A percentile compares a stretch with the other conserved stretches of the same genome.
These are phyloP conservation scores for Athalia rosae DNA, from an alignment of 2,888 invertebrate genomes.

Conservation along the genomic window DNA sequence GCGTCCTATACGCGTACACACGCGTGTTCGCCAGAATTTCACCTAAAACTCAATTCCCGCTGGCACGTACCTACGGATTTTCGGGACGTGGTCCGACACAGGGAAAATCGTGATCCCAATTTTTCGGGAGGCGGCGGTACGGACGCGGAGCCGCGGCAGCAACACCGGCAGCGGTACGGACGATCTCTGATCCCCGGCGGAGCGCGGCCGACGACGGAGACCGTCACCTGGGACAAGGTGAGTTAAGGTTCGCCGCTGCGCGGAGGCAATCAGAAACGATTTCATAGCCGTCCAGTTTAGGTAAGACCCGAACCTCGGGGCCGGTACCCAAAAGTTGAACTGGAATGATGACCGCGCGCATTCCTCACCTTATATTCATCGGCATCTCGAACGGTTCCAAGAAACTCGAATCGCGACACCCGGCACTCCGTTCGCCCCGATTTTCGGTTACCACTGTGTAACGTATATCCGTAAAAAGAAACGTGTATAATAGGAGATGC, in stretches of 20 bases:
- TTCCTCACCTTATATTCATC: conserved; percentile 55
- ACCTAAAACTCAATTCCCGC: not conserved
- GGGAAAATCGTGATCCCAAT: too few species aligned
- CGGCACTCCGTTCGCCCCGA: conserved; percentile 22
- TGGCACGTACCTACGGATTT: too few species aligned
- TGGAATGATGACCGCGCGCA: conserved; percentile 67
- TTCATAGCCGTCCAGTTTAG: conserved; percentile 69
- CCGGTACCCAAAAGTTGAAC: conserved; percentile 44
- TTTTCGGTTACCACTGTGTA: not conserved
- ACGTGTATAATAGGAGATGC: not conserved
- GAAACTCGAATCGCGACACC: conserved; percentile 64
- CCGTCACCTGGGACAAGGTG: conserved; percentile 36
- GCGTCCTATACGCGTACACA: not conserved
- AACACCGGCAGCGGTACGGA: not conserved
- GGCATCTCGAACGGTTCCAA: conserved; percentile 59
- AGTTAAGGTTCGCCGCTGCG: conserved; percentile 15
- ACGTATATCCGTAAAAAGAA: not conserved
- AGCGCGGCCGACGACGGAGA: conserved; percentile 3
- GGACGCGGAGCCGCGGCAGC: not conserved
- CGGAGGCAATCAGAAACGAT: conserved; percentile 66
- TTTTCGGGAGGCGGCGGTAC: not conserved
- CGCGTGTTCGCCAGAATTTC: not conserved
- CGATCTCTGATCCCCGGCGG: not conserved
- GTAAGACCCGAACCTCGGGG: conserved; percentile 54
- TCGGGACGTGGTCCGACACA: too few species aligned